Evolutionary conservation across 2,797 vertebrate genomes (phyloP).

Genomic region (Amblyraja radiata): DNA sequence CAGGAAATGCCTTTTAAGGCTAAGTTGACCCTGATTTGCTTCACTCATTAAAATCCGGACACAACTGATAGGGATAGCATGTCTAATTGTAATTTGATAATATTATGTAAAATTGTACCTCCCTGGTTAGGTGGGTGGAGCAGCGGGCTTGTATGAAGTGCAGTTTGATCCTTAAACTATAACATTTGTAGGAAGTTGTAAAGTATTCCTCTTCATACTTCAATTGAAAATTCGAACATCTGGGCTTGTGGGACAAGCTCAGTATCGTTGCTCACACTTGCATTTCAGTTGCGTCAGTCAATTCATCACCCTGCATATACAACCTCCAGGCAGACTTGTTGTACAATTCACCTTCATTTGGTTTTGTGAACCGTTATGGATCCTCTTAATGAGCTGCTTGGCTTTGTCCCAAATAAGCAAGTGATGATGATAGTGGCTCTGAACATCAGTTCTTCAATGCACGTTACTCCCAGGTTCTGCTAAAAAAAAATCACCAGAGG

Average conservation of each 20-base stretch:
- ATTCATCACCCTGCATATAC: background rate
- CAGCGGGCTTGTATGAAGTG: too few relatives aligned
- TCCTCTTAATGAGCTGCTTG: background rate
- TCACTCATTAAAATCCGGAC: background rate
- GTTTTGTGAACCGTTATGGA: slow-evolving; percentile 3
- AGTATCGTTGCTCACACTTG: background rate
- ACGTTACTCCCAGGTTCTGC: background rate
- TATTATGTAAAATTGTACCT: background rate
- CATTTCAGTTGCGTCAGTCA: background rate
- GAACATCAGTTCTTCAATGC: background rate
- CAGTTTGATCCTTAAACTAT: background rate
- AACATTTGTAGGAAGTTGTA: background rate
- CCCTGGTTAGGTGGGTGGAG: background rate
- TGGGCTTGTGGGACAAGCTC: background rate
- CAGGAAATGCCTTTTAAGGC: background rate
- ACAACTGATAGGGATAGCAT: background rate
- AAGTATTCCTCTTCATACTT: background rate
- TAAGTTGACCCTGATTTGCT: background rate
- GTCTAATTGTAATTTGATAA: background rate
- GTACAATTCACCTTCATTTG: background rate
- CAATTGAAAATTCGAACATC: background rate
- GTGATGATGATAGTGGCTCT: background rate
- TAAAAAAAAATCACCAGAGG: background rate
- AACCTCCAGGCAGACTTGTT: background rate
- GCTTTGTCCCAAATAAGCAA: background rate